Evolutionary conservation across 2,888 invertebrate species (phyloP), one percentile per base, ranked within the genome.

Genomic region (Leucozona laternaria): DNA sequence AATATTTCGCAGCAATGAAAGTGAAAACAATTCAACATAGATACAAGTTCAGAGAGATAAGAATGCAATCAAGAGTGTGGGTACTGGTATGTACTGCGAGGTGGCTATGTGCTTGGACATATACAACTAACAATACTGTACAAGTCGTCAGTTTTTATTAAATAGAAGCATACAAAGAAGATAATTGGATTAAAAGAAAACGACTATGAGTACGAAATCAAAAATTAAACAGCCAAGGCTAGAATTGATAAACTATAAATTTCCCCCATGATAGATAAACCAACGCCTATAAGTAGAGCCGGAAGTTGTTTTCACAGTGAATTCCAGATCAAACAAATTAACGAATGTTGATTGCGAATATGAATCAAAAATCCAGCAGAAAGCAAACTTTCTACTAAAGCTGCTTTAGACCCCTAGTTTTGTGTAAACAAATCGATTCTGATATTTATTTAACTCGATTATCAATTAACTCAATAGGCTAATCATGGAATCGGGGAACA

Each of bases 151-250:
- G 7, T 22, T 15, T 53, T 53, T 31, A 6, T 37, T 45, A 37
- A 25, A 53, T 64, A 66, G 13, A 34, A 22, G 4, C 34, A 20
- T 11, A 53, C 8, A 45, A 17, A 11, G n/a, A 1, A 53, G 8
- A 53, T 68, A 68, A 68, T 68, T 68, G 34, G 37, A 68, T 68
- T 68, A 68, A 68, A 68, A 68, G 1, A 50, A 68, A 50, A 53
- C 34, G 10, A 64, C 28, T 40, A 43, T 62, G 25, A 64, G 25
- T 31, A 17, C 2, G 37, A 34, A 34, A 57, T 57, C 5, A 48
- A 20, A 64, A 64, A 40, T 22, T 8, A 17, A 22, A 66, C n/a
- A 53, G 4, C 25, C 68, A 68, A 68, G 4, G 50, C 37, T 68
- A 22, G 20, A 53, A 68, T 37, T 68, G 50, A 68, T 53, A 37